phyloP scores from a whole-genome alignment of 2,113 vertebrate genomes.

The Ictalurus punctatus region DNA sequence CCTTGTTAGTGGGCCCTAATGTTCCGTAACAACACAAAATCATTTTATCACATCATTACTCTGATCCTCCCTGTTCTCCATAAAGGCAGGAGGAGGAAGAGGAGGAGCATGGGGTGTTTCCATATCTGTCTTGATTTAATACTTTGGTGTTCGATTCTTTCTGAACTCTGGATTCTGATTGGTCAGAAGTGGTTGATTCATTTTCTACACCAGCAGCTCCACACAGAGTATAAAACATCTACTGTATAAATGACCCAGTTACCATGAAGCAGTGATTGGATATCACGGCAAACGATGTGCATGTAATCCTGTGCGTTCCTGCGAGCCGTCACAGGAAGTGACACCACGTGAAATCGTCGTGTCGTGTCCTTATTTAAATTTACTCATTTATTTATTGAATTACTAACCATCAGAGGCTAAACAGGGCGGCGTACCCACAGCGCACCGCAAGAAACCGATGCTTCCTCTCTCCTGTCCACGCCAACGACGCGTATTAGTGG shows the following conservation, averaged over 20 bases:
- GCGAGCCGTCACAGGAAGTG: neutral
- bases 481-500: slow-evolving; percentile 72
- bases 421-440: slow-evolving; percentile 56
- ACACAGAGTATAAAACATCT: no score
- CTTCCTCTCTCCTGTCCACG: slow-evolving; percentile 60
- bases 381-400: no score
- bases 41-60: neutral
- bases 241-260: no score
- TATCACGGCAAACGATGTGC: neutral
- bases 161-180: neutral
- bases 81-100: neutral
- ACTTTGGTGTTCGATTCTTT: no score
- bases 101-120: neutral
- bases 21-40: neutral
- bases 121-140: neutral
- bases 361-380: slow-evolving; percentile 25
- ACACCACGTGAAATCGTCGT: neutral
- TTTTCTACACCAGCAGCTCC: neutral
- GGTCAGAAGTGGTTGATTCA: neutral
- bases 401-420: slow-evolving; percentile 36
- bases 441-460: slow-evolving; percentile 65
- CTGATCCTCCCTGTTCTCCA: neutral
- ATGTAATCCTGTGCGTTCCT: neutral
- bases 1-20: neutral
- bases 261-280: neutral